Conservation (phyloP, 2,113 vertebrate genomes). For the Oncorhynchus masou region DNA sequence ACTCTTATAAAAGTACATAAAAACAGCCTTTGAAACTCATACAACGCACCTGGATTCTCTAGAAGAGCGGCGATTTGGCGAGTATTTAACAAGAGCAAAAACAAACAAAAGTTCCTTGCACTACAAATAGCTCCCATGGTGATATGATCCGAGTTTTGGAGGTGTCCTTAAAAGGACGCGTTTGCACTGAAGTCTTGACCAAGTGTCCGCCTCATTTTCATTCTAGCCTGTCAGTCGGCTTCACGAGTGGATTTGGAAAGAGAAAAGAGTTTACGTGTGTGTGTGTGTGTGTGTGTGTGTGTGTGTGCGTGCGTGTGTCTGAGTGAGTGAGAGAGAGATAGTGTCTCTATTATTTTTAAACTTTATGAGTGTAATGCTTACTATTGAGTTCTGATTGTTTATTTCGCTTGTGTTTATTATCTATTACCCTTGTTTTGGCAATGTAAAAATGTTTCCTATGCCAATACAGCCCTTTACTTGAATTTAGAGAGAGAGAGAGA, state of each 20-base stretch:
- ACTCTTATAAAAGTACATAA: conserved; percentile 60
- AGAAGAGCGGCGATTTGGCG: conserved; percentile 71
- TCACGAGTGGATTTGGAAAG: conserved; percentile 67
- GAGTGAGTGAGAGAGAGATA: conserved; percentile 17
- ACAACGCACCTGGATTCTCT: conserved; percentile 73
- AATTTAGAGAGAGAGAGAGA: neutral
- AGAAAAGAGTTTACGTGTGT: conserved; percentile 54
- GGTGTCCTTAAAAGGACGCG: conserved; percentile 70
- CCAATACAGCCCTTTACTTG: no score
- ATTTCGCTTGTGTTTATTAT: no score
- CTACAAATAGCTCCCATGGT: conserved; percentile 78
- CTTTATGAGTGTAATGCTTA: no score
- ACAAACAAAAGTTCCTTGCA: conserved; percentile 74
- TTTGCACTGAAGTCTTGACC: conserved; percentile 71
- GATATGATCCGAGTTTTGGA: conserved; percentile 71
- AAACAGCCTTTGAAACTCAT: conserved; percentile 32
- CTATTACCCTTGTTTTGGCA: no score
- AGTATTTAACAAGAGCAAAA: conserved; percentile 80
- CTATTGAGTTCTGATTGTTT: no score
- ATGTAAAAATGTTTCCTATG: no score
- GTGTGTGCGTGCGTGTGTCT: conserved; percentile 22
- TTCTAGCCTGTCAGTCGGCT: conserved; percentile 73
- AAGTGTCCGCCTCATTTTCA: conserved; percentile 79
- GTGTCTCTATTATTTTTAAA: no score
- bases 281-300: conserved; percentile 37